Evolutionary conservation across 2,888 invertebrate species (phyloP), one percentile per base, ranked within the genome.

Genomic region (Cerastis leucographa): DNA sequence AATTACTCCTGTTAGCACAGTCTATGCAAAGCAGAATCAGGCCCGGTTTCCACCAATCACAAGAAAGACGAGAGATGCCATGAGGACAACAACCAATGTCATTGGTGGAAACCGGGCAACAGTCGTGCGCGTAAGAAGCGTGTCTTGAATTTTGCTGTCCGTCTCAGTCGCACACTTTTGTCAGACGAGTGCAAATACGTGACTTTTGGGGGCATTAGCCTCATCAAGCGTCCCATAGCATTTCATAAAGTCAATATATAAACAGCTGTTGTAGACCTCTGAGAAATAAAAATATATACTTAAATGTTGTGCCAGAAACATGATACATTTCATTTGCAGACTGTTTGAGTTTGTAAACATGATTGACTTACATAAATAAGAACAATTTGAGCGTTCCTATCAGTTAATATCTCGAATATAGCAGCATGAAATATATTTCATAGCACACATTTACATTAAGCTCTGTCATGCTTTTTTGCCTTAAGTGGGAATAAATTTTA

Each of bases 381-480:
- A 76, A 68, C 11, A 42, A 69, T 66, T 51, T 29, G 19, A 22
- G 25, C 62, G 46, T 51, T 42, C 0, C 5, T 62, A 62, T 51
- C 51, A 56, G 19, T 51, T n/a, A 25, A 42, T 42, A 35, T 59
- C 1, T 71, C 29, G 17, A n/a, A 46, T 51, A n/a, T 59, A 49
- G 19, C 14, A 40, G 5, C 59, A n/a, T 65, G 46, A 9, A 61
- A 73, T 69, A 72, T 64, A 42, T 61, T 83, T 73, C 51, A 54
- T 42, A 74, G 74, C 85, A 81, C 65, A 74, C 22, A 85, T 85
- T 65, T 61, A 61, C 12, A 42, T 71, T 14, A 29, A 51, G 40
- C 75, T 54, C 64, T 56, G 71, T 71, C 86, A 77, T 69, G 77
- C 67, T 69, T 77, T 85, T 83, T 83, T 83, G 69, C 66, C 56